phyloP scores from a whole-genome alignment of 2,113 vertebrate genomes.

The Corapipo altera region DNA sequence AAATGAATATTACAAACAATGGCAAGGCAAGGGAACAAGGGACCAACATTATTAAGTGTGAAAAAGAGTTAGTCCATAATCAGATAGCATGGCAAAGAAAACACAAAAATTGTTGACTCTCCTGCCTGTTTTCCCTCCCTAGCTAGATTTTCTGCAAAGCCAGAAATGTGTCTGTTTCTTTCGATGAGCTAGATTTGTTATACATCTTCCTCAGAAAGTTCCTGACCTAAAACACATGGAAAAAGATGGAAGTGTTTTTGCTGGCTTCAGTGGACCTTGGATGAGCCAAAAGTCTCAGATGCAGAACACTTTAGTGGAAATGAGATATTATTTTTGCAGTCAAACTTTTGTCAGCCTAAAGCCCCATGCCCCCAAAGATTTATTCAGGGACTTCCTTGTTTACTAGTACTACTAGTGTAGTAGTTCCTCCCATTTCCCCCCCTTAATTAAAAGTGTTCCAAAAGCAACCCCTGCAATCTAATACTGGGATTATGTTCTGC shows the following conservation, averaged over 20 bases:
- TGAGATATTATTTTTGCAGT: constrained; percentile 31
- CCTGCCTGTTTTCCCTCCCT: background rate
- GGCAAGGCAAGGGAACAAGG: background rate
- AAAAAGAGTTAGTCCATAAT: background rate
- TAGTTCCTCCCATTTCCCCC: background rate
- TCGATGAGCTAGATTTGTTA: background rate
- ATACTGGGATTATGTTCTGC: background rate
- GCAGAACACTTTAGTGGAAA: constrained; percentile 36
- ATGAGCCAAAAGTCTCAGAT: constrained; percentile 38
- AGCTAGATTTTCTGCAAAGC: background rate
- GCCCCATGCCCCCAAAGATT: background rate
- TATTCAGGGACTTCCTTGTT: constrained; percentile 52
- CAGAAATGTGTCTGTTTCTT: background rate
- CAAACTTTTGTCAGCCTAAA: background rate
- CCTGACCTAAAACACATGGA: constrained; percentile 37
- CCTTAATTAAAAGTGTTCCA: background rate
- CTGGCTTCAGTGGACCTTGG: constrained; percentile 19
- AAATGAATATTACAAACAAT: background rate
- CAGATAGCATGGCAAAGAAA: background rate
- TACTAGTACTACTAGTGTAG: background rate
- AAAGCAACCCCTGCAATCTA: background rate
- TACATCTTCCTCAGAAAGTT: constrained; percentile 30
- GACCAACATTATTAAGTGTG: background rate
- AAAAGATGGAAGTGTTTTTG: constrained; percentile 55
- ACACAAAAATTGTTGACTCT: background rate